These are phyloP conservation scores for Henricia sp. DNA, from an alignment of 53 echinoderm and acorn worm species.

Conservation along the genomic window DNA sequence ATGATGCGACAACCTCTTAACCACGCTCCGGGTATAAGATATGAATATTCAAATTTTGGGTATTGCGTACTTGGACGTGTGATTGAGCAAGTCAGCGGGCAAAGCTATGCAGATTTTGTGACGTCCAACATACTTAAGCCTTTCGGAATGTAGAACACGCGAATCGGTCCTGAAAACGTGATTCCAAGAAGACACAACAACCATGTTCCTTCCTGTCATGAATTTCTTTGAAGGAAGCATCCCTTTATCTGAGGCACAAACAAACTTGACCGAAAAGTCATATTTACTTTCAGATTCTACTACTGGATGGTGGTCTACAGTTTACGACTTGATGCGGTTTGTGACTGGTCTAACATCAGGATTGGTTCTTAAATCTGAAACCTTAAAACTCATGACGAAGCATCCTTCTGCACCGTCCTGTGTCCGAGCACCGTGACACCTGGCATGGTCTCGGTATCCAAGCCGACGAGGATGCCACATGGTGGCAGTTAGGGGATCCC, in stretches of 20 bases:
- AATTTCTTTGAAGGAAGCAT: constrained; percentile 67
- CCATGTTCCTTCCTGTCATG: constrained; percentile 42
- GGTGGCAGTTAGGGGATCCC: constrained; percentile 96
- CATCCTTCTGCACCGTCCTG: constrained; percentile 75
- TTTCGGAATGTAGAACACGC: constrained; percentile 94
- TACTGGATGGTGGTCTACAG: constrained; percentile 91
- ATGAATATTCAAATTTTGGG: constrained; percentile 90
- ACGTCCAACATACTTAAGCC: constrained; percentile 76
- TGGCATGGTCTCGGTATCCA: constrained; percentile 94
- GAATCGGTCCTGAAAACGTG: constrained; percentile 46
- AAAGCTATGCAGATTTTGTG: constrained; percentile 72
- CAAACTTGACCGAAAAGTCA: neutral
- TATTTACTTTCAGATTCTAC: constrained; percentile 68
- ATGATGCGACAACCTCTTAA: constrained; percentile 73
- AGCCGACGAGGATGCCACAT: constrained; percentile 69
- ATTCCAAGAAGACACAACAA: neutral
- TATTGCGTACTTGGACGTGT: constrained; percentile 86
- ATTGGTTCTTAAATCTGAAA: constrained; percentile 42
- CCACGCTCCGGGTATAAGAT: constrained; percentile 79
- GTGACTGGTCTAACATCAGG: constrained; percentile 70
- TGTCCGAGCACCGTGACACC: constrained; percentile 81
- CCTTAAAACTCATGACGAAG: constrained; percentile 48
- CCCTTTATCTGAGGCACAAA: constrained; percentile 29
- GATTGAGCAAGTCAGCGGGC: constrained; percentile 69
- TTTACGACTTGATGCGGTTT: constrained; percentile 89